Base-by-base conservation (phyloP, 2,113 vertebrate species). In the Oryzias melastigma region DNA sequence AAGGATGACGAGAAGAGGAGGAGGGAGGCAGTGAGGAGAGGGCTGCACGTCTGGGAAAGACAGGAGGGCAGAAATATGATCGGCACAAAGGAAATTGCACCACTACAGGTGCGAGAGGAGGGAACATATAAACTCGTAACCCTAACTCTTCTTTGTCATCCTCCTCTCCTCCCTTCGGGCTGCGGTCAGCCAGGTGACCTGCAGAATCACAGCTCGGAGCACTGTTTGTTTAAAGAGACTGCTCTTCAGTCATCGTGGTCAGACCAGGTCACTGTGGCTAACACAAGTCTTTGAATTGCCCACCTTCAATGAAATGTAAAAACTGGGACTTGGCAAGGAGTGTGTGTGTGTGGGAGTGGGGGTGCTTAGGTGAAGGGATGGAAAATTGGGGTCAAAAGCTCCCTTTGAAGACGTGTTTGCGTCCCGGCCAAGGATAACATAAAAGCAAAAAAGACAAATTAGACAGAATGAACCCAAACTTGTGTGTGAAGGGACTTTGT, bases 211-310 rank as follows among this genome's bases (percentile, higher is more conserved):
- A 29, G 60, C 78, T 75, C 3, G n/a, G 43, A 63, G 76, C 43
- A 17, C 47, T 47, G 58, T 75, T 87, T 79, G 71, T 89, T 87
- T 87, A 77, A 77, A 85, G 60, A 62, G 64, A 49, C 67, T 56
- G 35, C 40, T 65, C 57, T 76, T 42, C 45, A 75, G 80, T 82
- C 84, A 73, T 76, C 29, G 75, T 67, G 86, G 87, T 87, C 66
- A 78, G 70, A 56, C 52, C 52, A 55, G 73, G 80, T 85, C 78
- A 85, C 68, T 70, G 43, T 57, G 55, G 61, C 81, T 75, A 83
- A 68, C 53, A 14, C 45, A 69, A 58, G 60, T 47, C 85, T 89
- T 90, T 91, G 87, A 91, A 86, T 87, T 87, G 73, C 80, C 84
- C 69, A 41, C 82, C 78, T 86, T 78, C 77, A 82, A 81, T 66